phyloP scores from a whole-genome alignment of 2,113 vertebrate genomes.

The Bufo gargarizans region DNA sequence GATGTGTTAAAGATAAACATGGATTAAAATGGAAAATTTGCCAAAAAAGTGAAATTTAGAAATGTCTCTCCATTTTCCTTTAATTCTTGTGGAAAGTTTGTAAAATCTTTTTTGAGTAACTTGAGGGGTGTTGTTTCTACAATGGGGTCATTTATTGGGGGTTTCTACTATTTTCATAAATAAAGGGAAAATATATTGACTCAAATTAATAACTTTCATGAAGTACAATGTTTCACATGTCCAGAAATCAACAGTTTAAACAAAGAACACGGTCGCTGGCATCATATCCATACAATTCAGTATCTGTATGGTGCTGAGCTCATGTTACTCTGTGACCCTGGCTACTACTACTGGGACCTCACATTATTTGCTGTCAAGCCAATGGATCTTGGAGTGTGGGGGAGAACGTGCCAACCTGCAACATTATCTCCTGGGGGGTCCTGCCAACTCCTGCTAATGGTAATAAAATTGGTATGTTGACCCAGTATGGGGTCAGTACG shows the following conservation, averaged over 20 bases:
- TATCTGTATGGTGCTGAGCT: slow-evolving; percentile 92
- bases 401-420: slow-evolving; percentile 84
- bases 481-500: slow-evolving; percentile 85
- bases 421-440: slow-evolving; percentile 94
- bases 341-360: slow-evolving; percentile 92
- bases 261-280: slow-evolving; percentile 92
- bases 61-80: no score
- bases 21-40: no score
- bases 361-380: slow-evolving; percentile 90
- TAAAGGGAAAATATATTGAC: no score
- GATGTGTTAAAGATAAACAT: no score
- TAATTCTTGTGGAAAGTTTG: no score
- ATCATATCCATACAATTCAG: slow-evolving; percentile 89
- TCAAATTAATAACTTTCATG: no score
- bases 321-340: slow-evolving; percentile 94
- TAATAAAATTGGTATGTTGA: slow-evolving; percentile 93
- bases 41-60: no score
- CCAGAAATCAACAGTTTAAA: slow-evolving; percentile 86
- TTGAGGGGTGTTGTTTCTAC: no score
- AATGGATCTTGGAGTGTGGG: slow-evolving; percentile 91
- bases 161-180: no score
- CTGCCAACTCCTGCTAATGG: slow-evolving; percentile 90
- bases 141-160: no score
- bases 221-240: slow-evolving; percentile 72
- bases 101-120: no score